phyloP scores from a whole-genome alignment of 2,113 vertebrate species.

The Odontophorus gujanensis region DNA sequence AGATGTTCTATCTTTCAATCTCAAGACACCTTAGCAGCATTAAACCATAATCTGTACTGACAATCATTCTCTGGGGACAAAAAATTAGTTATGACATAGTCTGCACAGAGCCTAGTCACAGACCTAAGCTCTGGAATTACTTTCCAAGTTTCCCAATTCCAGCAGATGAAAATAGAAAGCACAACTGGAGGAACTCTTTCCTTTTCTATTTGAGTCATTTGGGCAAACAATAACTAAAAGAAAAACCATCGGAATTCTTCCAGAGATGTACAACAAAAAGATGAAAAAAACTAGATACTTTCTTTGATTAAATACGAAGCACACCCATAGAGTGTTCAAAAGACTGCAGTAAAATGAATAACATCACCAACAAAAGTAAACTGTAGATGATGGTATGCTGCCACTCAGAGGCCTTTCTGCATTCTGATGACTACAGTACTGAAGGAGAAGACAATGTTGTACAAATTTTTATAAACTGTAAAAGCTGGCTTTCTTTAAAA shows the following conservation, averaged over 20 bases:
- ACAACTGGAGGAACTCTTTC: background rate
- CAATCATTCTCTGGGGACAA: background rate
- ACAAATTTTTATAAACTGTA: background rate
- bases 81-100: background rate
- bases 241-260: background rate
- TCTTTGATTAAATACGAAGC: background rate
- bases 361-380: background rate
- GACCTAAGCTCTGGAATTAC: background rate
- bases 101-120: background rate
- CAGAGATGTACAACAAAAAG: background rate
- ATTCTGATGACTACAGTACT: background rate
- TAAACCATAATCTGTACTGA: slow-evolving; percentile 3
- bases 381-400: background rate
- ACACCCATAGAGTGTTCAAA: background rate
- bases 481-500: background rate
- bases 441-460: background rate
- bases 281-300: background rate
- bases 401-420: background rate
- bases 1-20: background rate
- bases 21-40: slow-evolving; percentile 23
- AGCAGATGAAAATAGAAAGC: background rate
- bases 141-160: background rate
- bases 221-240: background rate
- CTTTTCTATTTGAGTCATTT: background rate
- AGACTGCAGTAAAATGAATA: background rate